Percentiles rank a stretch among this genome's conserved stretches.
phyloP scores from a whole-genome alignment of 2,888 invertebrate species.

The Gryllus longicercus region DNA sequence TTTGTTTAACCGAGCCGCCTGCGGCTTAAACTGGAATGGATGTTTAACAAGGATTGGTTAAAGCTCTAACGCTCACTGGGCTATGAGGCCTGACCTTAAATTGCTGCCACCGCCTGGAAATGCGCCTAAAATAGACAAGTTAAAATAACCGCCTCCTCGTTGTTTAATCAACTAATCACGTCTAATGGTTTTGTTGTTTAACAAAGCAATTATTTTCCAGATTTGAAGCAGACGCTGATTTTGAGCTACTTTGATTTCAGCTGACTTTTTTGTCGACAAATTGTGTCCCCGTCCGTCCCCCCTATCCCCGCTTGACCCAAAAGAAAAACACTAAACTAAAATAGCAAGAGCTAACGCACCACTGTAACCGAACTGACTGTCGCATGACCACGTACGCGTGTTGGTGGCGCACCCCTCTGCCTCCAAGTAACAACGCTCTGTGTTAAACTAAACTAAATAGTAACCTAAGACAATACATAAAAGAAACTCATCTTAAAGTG shows the following conservation, averaged over 20 bases:
- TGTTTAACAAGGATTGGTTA: slow-evolving; percentile 22
- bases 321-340: slow-evolving; percentile 34
- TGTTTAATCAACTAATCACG: slow-evolving; percentile 31
- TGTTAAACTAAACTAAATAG: slow-evolving; percentile 37
- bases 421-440: slow-evolving; percentile 47
- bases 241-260: slow-evolving; percentile 36
- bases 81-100: slow-evolving; percentile 24
- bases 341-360: slow-evolving; percentile 34
- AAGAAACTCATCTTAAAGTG: slow-evolving; percentile 32
- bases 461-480: slow-evolving; percentile 28
- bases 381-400: slow-evolving; percentile 34
- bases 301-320: slow-evolving; percentile 27
- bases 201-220: slow-evolving; percentile 37
- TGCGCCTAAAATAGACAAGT: slow-evolving; percentile 27
- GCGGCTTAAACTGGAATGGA: slow-evolving; percentile 25
- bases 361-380: slow-evolving; percentile 32
- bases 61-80: slow-evolving; percentile 18
- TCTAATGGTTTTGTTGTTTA: slow-evolving; percentile 30
- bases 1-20: background rate
- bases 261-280: slow-evolving; percentile 32
- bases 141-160: slow-evolving; percentile 30
- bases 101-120: slow-evolving; percentile 29
- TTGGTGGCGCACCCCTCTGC: slow-evolving; percentile 44
- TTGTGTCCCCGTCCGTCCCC: slow-evolving; percentile 26
- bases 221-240: slow-evolving; percentile 33